phyloP scores from a whole-genome alignment of 1,140 invertebrate genomes.

The Drosophila funebris region DNA sequence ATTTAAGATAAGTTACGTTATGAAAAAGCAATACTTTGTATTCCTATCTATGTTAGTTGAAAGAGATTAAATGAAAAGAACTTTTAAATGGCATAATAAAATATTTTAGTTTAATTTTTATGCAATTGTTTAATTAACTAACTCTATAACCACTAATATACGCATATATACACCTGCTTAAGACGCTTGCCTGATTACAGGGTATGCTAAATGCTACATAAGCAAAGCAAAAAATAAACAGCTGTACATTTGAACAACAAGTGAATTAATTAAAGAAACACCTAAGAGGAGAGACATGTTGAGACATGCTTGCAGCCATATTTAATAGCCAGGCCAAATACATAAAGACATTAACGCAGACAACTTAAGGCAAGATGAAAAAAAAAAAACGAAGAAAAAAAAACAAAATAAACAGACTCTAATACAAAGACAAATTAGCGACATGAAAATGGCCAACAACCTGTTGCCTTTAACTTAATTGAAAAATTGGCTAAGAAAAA shows the following conservation, averaged over 20 bases:
- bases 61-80: too few relatives aligned
- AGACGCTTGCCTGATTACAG: neutral
- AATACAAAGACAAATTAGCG: conserved; percentile 68
- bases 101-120: too few relatives aligned
- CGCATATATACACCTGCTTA: neutral
- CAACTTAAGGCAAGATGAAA: conserved; percentile 37
- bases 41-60: too few relatives aligned
- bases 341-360: conserved; percentile 46
- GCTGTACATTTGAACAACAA: conserved; percentile 58
- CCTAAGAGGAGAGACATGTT: conserved; percentile 42
- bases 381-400: conserved; percentile 14
- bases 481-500: conserved; percentile 65
- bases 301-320: conserved; percentile 28
- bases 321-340: conserved; percentile 52
- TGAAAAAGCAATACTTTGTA: too few relatives aligned
- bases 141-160: too few relatives aligned
- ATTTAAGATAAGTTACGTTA: too few relatives aligned
- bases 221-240: conserved; percentile 23
- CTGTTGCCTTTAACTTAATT: conserved; percentile 60
- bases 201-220: conserved; percentile 11
- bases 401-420: conserved; percentile 12
- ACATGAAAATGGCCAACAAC: conserved; percentile 68
- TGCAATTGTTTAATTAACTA: too few relatives aligned
- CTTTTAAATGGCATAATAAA: too few relatives aligned
- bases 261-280: conserved; percentile 76